phyloP scores from a whole-genome alignment of 2,888 invertebrate species.

The Amphipyra tragopoginis region DNA sequence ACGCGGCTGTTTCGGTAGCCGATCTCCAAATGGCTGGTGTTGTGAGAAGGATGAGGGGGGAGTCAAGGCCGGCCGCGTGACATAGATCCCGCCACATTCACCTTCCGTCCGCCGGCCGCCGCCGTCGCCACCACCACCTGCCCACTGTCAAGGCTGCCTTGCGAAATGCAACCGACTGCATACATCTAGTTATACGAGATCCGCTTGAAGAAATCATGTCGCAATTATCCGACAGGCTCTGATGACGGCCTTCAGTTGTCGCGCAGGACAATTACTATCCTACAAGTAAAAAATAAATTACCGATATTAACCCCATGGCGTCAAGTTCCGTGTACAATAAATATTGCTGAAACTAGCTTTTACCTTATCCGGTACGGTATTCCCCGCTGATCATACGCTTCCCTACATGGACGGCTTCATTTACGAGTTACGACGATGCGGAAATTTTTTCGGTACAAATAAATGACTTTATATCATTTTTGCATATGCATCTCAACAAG shows the following conservation, averaged over 20 bases:
- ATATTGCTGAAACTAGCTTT: slow-evolving; percentile 32
- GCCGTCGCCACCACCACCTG: slow-evolving; percentile 71
- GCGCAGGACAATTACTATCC: slow-evolving; percentile 60
- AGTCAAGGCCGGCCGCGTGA: slow-evolving; percentile 86
- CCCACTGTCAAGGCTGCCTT: slow-evolving; percentile 87
- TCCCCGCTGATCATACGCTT: slow-evolving; percentile 41
- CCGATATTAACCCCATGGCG: slow-evolving; percentile 15
- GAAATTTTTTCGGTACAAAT: slow-evolving; percentile 43
- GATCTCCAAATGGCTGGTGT: slow-evolving; percentile 67
- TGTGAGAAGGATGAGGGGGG: slow-evolving; percentile 77
- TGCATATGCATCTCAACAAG: slow-evolving; percentile 48
- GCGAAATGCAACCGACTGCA: slow-evolving; percentile 75
- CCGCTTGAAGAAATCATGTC: slow-evolving; percentile 74
- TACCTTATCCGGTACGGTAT: slow-evolving; percentile 38
- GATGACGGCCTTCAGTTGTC: slow-evolving; percentile 69
- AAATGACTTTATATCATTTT: slow-evolving; percentile 36
- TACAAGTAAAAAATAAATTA: slow-evolving; percentile 37
- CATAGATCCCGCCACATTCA: slow-evolving; percentile 87
- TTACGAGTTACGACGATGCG: slow-evolving; percentile 37
- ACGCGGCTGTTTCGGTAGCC: slow-evolving; percentile 54
- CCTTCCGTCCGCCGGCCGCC: slow-evolving; percentile 80
- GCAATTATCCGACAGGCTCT: slow-evolving; percentile 67
- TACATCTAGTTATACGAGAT: slow-evolving; percentile 70
- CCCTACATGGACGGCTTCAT: slow-evolving; percentile 37
- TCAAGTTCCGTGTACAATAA: slow-evolving; percentile 56